phyloP scores from a whole-genome alignment of 2,797 vertebrate species.

The Chiroxiphia lanceolata region DNA sequence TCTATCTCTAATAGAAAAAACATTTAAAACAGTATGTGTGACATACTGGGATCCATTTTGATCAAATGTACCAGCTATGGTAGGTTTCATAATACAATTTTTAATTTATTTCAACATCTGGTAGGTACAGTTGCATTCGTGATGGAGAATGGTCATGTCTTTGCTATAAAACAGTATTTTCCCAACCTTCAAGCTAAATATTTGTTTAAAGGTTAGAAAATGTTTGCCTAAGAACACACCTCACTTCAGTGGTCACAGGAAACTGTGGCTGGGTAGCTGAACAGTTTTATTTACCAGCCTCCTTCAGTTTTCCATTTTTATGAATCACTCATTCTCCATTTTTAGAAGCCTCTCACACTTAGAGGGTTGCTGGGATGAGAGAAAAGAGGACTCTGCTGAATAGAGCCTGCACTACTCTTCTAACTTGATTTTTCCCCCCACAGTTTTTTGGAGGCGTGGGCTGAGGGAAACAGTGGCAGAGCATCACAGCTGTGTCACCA shows the following conservation, averaged over 20 bases:
- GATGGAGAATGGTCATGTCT: neutral
- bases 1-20: neutral
- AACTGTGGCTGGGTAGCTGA: neutral
- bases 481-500: neutral
- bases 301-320: constrained; percentile 35
- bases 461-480: neutral
- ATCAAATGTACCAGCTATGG: neutral
- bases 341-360: constrained; percentile 3
- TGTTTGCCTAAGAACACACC: neutral
- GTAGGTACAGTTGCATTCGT: neutral
- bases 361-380: neutral
- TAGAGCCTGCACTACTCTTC: neutral
- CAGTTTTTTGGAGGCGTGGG: neutral
- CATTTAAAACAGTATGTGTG: neutral
- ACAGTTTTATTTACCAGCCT: constrained; percentile 8
- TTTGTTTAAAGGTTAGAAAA: constrained; percentile 39
- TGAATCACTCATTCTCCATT: constrained; percentile 26
- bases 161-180: neutral
- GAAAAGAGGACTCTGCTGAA: neutral
- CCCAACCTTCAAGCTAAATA: constrained; percentile 21
- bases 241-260: neutral
- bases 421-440: neutral
- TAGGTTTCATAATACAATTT: neutral
- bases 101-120: neutral
- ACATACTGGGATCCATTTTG: neutral